These are phyloP conservation scores for Crocidura indochinensis DNA, from an alignment of 2,797 vertebrate species.

Conservation along the genomic window DNA sequence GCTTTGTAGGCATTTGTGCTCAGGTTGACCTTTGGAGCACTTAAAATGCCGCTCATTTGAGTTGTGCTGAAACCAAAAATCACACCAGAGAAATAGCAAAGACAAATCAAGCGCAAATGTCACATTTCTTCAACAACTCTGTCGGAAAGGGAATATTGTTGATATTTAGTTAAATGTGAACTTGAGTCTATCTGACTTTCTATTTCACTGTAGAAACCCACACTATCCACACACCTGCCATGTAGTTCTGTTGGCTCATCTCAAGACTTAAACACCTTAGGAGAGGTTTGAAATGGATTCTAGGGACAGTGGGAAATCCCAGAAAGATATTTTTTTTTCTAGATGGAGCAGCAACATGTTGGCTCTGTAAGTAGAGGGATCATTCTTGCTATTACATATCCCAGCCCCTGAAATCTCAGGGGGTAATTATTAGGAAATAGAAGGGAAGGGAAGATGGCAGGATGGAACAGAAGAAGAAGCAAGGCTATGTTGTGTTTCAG, in stretches of 20 bases:
- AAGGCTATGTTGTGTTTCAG: too few species aligned
- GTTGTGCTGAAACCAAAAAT: not conserved
- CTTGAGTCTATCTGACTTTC: not conserved
- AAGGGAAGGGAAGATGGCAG: too few species aligned
- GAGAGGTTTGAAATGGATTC: not conserved
- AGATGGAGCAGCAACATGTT: not conserved
- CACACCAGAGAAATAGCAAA: not conserved
- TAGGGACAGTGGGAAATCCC: not conserved
- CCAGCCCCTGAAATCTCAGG: too few species aligned
- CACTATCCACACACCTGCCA: too few species aligned
- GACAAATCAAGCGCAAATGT: not conserved
- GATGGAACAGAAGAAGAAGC: too few species aligned
- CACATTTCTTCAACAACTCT: too few species aligned
- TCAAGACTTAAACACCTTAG: not conserved
- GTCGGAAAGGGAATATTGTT: not conserved
- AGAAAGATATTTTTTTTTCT: not conserved
- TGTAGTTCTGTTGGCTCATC: not conserved
- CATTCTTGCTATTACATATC: not conserved
- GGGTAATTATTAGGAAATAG: too few species aligned
- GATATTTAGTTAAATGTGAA: not conserved
- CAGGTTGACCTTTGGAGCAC: rapidly evolving
- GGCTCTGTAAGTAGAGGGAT: not conserved
- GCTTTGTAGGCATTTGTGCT: not conserved
- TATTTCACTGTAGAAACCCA: not conserved
- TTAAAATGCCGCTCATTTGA: not conserved